Evolutionary conservation across 2,113 vertebrate genomes (phyloP).

Genomic region (Thunnus thynnus): DNA sequence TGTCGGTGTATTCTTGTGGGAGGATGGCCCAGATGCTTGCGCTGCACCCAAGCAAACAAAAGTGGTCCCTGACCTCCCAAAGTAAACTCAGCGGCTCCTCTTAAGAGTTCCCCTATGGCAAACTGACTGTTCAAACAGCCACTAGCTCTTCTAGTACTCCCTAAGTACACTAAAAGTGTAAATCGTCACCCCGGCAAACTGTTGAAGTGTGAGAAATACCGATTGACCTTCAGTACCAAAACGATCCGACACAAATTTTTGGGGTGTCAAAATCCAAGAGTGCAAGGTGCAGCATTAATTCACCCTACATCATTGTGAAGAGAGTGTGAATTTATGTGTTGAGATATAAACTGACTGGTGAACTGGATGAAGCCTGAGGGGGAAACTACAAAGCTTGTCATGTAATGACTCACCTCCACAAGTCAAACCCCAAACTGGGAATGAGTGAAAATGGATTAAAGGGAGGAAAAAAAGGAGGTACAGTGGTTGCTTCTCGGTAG

Average conservation of each 20-base stretch:
- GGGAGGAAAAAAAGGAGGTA: neutral
- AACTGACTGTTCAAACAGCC: conserved; percentile 48
- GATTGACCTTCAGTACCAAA: conserved; percentile 40
- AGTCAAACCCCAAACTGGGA: conserved; percentile 22
- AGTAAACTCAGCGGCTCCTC: conserved; percentile 60
- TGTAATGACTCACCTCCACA: conserved; percentile 25
- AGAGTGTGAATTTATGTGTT: conserved; percentile 11
- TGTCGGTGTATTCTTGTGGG: conserved; percentile 46
- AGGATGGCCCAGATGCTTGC: conserved; percentile 41
- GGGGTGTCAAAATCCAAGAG: conserved; percentile 4
- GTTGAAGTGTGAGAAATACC: conserved; percentile 20
- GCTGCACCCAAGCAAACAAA: conserved; percentile 54
- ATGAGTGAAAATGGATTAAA: conserved; percentile 22
- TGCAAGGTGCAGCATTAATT: conserved; percentile 18
- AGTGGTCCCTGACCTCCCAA: conserved; percentile 60
- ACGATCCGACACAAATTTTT: conserved; percentile 16
- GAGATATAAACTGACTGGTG: conserved; percentile 26
- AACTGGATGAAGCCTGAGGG: conserved; percentile 36
- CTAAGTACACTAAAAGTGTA: conserved; percentile 17
- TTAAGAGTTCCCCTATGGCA: conserved; percentile 49
- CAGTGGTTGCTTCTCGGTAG: conserved; percentile 14
- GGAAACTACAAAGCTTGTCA: conserved; percentile 20
- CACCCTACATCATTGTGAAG: neutral
- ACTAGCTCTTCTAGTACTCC: conserved; percentile 24
- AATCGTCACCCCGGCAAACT: conserved; percentile 31